Percentiles rank a stretch among this genome's conserved stretches.
phyloP scores from a whole-genome alignment of 2,113 vertebrate genomes.

The Microcebus ravelobensis region DNA sequence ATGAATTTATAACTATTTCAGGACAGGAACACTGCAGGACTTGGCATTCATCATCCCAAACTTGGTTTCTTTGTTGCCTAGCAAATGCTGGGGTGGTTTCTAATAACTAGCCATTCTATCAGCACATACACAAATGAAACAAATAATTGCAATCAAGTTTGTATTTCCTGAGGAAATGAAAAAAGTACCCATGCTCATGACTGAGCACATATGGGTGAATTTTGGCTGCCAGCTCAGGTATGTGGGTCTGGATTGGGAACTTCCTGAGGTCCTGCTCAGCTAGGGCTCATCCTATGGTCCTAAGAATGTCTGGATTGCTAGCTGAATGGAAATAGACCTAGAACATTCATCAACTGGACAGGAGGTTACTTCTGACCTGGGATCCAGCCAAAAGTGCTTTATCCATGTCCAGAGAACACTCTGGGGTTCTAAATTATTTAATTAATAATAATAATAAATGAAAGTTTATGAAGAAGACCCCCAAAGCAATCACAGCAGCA shows the following conservation, averaged over 20 bases:
- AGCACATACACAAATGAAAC: not conserved
- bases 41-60: not conserved
- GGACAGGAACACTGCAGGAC: not conserved
- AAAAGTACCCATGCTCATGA: not conserved
- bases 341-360: not conserved
- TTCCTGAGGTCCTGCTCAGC: not conserved
- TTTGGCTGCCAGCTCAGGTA: not conserved
- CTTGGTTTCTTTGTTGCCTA: not conserved
- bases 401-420: not conserved
- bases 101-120: not conserved
- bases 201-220: not conserved
- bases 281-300: not conserved
- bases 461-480: not conserved
- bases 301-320: not conserved
- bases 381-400: not conserved
- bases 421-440: not conserved
- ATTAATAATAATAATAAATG: not conserved
- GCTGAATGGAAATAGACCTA: not conserved
- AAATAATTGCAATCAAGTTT: not conserved
- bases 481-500: too few species aligned
- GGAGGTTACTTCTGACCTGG: not conserved
- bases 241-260: not conserved
- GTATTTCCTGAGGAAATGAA: not conserved
- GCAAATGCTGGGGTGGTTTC: constrained; percentile 19
- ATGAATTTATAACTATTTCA: not conserved